Evolutionary conservation across 1,140 invertebrate species (phyloP).

Genomic region (Macrocentrus cingulum): DNA sequence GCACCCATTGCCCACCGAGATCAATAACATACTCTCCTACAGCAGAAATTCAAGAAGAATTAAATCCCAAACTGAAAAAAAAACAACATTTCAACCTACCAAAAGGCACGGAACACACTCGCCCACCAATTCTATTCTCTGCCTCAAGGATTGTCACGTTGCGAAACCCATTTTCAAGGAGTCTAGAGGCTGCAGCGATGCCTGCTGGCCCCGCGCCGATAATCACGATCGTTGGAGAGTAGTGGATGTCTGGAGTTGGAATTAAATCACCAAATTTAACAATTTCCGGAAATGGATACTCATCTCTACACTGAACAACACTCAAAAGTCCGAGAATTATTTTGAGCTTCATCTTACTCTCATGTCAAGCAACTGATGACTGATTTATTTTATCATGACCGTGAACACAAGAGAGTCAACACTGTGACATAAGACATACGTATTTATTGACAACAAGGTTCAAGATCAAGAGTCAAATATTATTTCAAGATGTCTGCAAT

Average conservation of each 20-base stretch:
- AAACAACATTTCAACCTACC: slow-evolving; percentile 45
- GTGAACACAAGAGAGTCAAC: too few species aligned
- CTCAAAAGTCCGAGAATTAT: too few species aligned
- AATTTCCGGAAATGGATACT: background rate
- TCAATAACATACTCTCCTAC: slow-evolving; percentile 67
- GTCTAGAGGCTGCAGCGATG: slow-evolving; percentile 61
- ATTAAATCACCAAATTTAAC: background rate
- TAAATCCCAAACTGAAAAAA: background rate
- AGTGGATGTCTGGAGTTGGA: background rate
- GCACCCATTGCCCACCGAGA: slow-evolving; percentile 83
- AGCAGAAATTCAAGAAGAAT: slow-evolving; percentile 11
- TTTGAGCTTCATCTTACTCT: too few species aligned
- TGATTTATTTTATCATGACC: too few species aligned
- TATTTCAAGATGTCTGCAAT: too few species aligned
- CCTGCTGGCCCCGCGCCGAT: slow-evolving; percentile 65
- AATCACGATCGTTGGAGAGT: slow-evolving; percentile 51
- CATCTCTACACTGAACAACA: too few species aligned
- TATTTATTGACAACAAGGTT: too few species aligned
- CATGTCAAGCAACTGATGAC: too few species aligned
- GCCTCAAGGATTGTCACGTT: slow-evolving; percentile 70
- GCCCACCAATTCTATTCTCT: slow-evolving; percentile 70
- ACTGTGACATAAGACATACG: too few species aligned
- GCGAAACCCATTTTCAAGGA: slow-evolving; percentile 59
- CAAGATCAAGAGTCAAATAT: too few species aligned
- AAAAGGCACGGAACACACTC: slow-evolving; percentile 65